Evolutionary conservation across 2,113 vertebrate species (phyloP).

Genomic region (Callithrix jacchus): DNA sequence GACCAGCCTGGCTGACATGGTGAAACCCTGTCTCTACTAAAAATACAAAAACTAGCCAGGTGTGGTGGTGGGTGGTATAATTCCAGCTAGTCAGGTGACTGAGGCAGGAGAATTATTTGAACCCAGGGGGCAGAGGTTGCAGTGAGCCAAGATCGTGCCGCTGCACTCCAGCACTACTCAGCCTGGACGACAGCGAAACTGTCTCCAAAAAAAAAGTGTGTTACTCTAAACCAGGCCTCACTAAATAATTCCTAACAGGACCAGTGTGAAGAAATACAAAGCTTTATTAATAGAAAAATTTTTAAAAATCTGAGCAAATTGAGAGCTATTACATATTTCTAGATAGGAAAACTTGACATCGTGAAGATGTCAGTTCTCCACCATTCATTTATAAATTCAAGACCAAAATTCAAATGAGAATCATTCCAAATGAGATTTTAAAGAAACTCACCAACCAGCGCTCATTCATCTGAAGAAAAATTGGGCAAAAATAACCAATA

Average conservation of each 20-base stretch:
- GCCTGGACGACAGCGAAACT: too few relatives aligned
- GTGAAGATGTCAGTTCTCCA: neutral
- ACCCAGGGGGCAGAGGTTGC: too few relatives aligned
- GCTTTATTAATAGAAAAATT: neutral
- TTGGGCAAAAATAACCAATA: neutral
- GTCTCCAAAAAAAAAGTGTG: too few relatives aligned
- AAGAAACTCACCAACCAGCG: neutral
- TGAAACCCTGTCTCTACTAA: too few relatives aligned
- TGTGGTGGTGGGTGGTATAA: too few relatives aligned
- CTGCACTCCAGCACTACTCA: too few relatives aligned
- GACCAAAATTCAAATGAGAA: neutral
- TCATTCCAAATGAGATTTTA: neutral
- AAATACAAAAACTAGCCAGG: too few relatives aligned
- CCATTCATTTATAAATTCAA: neutral
- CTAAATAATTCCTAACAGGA: neutral
- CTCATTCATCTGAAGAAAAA: neutral
- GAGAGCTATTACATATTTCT: fast-evolving
- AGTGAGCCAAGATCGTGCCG: too few relatives aligned
- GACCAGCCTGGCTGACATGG: too few relatives aligned
- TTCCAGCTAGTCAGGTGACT: too few relatives aligned
- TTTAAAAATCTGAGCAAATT: neutral
- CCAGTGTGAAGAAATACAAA: neutral
- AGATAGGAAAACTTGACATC: neutral
- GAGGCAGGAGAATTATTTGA: too few relatives aligned
- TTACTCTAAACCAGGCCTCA: neutral